Evolutionary conservation across 1,140 invertebrate species (phyloP).

Genomic region (Physella acuta): DNA sequence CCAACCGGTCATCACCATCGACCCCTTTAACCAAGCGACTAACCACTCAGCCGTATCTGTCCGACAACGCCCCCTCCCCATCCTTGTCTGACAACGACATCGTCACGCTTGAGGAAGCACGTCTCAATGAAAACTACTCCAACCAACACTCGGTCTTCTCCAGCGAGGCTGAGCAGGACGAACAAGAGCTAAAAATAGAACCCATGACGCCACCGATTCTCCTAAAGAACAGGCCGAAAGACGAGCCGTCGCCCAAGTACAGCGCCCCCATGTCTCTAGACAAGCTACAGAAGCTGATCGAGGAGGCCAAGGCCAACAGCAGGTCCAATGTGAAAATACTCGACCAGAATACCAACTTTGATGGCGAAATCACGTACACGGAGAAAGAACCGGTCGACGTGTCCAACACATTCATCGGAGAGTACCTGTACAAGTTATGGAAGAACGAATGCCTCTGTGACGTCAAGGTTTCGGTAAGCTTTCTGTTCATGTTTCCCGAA

Average conservation of each 20-base stretch:
- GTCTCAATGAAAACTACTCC: slow-evolving; percentile 8
- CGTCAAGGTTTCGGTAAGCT: slow-evolving; percentile 6
- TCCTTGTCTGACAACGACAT: background rate
- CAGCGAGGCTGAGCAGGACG: too few species aligned
- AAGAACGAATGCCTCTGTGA: slow-evolving; percentile 3
- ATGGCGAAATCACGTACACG: too few species aligned
- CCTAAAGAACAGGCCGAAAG: background rate
- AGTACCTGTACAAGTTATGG: slow-evolving; percentile 10
- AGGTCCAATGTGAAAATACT: background rate
- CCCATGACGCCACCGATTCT: background rate
- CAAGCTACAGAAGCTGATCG: background rate
- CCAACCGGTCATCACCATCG: too few species aligned
- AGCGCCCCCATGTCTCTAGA: background rate
- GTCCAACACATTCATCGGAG: slow-evolving; percentile 3
- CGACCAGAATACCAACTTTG: background rate
- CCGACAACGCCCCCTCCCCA: too few species aligned
- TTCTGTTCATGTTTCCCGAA: too few species aligned
- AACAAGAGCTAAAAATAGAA: background rate
- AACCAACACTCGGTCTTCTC: background rate
- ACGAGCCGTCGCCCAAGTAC: background rate
- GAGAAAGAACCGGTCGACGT: background rate
- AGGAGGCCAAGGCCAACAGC: slow-evolving; percentile 8
- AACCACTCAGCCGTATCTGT: too few species aligned
- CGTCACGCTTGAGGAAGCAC: background rate
- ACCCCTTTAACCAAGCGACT: too few species aligned